A percentile compares a stretch with the other conserved stretches of the same genome.
Conservation (phyloP, 2,797 vertebrate genomes). For the Gymnopithys bicolor region DNA sequence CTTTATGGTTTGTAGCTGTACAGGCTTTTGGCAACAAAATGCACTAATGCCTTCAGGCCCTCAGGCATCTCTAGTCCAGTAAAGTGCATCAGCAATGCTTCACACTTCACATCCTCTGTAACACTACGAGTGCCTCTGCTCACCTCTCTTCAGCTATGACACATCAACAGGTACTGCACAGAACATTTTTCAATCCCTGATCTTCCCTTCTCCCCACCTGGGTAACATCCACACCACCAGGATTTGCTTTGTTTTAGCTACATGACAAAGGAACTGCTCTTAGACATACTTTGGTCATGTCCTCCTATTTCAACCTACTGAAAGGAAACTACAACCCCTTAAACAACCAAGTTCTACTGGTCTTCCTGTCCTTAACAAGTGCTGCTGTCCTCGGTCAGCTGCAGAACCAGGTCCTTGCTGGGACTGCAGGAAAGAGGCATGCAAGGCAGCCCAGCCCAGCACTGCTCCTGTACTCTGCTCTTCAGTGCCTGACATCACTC, state of each 20-base stretch:
- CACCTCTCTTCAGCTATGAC: background rate
- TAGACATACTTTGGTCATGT: background rate
- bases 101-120: background rate
- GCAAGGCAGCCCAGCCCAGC: background rate
- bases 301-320: background rate
- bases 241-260: background rate
- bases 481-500: background rate
- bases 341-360: background rate
- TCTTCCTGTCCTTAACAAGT: fast-evolving
- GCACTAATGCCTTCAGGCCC: background rate
- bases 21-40: background rate
- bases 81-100: fast-evolving
- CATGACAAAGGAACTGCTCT: background rate
- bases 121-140: background rate
- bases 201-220: too few relatives aligned
- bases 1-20: background rate
- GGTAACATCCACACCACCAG: background rate
- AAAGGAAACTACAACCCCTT: background rate
- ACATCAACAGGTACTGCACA: background rate
- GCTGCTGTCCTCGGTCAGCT: background rate
- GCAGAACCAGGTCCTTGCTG: background rate
- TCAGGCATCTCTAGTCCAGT: fast-evolving
- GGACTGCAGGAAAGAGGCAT: background rate
- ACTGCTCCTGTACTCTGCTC: background rate
- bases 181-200: background rate